Conservation (phyloP, 2,113 vertebrate genomes). For the Phrynosoma platyrhinos region DNA sequence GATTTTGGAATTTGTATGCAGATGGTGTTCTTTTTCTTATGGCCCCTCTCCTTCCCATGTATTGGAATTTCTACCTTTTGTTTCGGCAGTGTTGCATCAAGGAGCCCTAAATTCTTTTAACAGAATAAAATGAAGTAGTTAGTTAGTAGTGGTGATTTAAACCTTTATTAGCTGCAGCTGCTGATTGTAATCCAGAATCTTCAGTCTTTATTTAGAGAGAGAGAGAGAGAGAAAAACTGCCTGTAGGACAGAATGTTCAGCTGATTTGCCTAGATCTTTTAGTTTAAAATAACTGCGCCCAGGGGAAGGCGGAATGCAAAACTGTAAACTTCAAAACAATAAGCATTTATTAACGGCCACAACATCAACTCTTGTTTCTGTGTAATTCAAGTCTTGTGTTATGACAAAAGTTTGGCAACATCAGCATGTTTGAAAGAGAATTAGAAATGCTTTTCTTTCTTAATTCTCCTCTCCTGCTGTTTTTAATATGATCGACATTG, state of each 20-base stretch:
- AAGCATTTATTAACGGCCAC: slow-evolving; percentile 76
- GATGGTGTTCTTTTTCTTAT: neutral
- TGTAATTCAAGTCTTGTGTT: slow-evolving; percentile 76
- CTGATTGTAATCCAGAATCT: slow-evolving; percentile 62
- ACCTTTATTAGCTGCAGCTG: slow-evolving; percentile 65
- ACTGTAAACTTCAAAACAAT: slow-evolving; percentile 75
- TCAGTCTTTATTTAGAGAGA: slow-evolving; percentile 56
- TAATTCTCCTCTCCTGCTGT: slow-evolving; percentile 82
- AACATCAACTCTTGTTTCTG: slow-evolving; percentile 73
- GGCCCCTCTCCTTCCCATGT: neutral
- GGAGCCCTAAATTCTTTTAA: slow-evolving; percentile 44
- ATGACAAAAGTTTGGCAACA: slow-evolving; percentile 83
- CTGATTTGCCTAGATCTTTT: slow-evolving; percentile 70
- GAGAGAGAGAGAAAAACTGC: slow-evolving; percentile 41
- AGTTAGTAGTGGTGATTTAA: slow-evolving; percentile 66
- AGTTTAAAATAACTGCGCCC: slow-evolving; percentile 64
- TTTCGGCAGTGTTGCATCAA: slow-evolving; percentile 32
- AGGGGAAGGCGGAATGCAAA: slow-evolving; percentile 65
- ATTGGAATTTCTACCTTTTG: slow-evolving; percentile 32
- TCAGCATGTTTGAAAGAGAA: slow-evolving; percentile 78
- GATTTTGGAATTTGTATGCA: neutral
- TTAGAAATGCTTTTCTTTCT: slow-evolving; percentile 85
- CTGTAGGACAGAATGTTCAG: slow-evolving; percentile 53
- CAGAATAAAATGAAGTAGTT: slow-evolving; percentile 63
- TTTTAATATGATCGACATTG: slow-evolving; percentile 83